phyloP scores from a whole-genome alignment of 2,797 vertebrate genomes.

The Oreochromis grahami region DNA sequence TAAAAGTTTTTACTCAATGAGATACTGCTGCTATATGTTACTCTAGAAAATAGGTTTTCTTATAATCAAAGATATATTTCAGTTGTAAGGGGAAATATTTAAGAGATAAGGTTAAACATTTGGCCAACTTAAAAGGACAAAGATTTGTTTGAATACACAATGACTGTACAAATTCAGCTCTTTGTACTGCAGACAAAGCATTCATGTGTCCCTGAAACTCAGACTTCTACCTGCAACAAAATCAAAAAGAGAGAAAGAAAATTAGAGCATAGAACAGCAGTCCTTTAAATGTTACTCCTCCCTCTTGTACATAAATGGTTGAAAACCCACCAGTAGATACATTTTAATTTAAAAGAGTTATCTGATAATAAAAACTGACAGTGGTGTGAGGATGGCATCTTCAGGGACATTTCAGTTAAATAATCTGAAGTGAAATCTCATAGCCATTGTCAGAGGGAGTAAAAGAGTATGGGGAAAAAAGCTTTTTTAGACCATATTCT shows the following conservation, averaged over 20 bases:
- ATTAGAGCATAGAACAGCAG: neutral
- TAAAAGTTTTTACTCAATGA: neutral
- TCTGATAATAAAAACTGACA: neutral
- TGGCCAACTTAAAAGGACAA: neutral
- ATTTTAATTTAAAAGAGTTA: neutral
- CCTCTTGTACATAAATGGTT: neutral
- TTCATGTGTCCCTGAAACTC: neutral
- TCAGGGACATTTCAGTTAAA: neutral
- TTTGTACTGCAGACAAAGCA: neutral
- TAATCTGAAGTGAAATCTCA: neutral
- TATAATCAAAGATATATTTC: neutral
- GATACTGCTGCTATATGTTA: neutral
- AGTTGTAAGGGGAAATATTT: neutral
- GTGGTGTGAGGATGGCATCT: neutral
- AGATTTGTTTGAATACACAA: neutral
- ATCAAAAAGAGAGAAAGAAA: neutral
- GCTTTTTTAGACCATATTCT: neutral
- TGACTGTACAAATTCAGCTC: neutral
- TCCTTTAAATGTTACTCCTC: neutral
- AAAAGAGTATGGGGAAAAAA: neutral
- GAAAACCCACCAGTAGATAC: neutral
- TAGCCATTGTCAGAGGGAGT: neutral
- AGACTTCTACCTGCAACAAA: neutral
- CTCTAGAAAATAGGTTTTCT: neutral
- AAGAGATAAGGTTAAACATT: neutral